Conservation (phyloP, 2,113 vertebrate genomes). For the Sylvietta virens region DNA sequence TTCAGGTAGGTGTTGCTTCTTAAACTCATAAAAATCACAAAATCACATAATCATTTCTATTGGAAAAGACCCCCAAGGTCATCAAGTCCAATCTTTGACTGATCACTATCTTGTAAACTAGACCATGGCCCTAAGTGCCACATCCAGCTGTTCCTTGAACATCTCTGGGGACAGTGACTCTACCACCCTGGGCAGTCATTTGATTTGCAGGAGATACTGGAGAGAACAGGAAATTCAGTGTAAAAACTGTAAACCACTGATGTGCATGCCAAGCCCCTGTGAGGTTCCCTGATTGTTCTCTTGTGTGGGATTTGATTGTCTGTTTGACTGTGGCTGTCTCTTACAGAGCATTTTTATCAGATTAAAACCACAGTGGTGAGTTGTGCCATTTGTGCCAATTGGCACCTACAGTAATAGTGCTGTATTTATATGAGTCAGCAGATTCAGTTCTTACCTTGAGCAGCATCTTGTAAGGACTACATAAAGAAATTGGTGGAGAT, state of each 20-base stretch:
- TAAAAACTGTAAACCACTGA: background rate
- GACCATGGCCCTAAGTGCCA: background rate
- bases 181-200: background rate
- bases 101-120: background rate
- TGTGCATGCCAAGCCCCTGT: background rate
- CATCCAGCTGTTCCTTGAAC: background rate
- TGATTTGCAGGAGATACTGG: background rate
- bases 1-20: background rate
- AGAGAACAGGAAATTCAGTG: background rate
- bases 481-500: background rate
- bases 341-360: background rate
- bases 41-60: background rate
- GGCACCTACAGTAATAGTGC: background rate
- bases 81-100: background rate
- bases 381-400: background rate
- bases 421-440: background rate
- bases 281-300: background rate
- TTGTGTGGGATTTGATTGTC: background rate
- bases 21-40: background rate
- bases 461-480: background rate
- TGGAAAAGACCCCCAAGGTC: background rate
- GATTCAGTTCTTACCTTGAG: background rate
- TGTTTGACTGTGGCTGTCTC: background rate
- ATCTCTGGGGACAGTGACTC: background rate
- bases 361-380: background rate